These are phyloP conservation scores for Heliconius hewitsoni DNA, from an alignment of 1,140 invertebrate species.

Conservation along the genomic window DNA sequence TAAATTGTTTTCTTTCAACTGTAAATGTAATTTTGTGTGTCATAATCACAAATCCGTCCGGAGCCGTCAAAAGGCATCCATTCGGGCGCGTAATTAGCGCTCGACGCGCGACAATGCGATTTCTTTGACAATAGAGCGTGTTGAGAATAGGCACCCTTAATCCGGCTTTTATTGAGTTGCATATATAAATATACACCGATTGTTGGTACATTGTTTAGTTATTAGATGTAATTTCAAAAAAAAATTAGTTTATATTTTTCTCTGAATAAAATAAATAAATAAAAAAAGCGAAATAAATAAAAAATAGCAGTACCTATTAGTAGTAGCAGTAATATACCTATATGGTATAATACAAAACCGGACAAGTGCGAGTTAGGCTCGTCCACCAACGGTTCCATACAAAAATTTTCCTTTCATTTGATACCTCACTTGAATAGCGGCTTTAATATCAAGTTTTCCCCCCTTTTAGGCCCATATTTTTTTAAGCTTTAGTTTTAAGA, in stretches of 20 bases:
- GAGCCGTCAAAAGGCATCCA: constrained; percentile 53
- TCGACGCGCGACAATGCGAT: constrained; percentile 64
- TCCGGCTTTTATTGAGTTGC: constrained; percentile 55
- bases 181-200: constrained; percentile 18
- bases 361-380: too few species aligned
- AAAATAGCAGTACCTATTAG: background rate
- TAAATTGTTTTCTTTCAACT: background rate
- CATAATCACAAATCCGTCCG: constrained; percentile 46
- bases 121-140: constrained; percentile 58
- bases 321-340: too few species aligned
- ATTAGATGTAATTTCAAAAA: background rate
- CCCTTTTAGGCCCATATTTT: too few species aligned
- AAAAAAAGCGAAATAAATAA: background rate
- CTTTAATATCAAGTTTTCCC: too few species aligned
- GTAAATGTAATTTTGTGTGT: constrained; percentile 35
- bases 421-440: too few species aligned
- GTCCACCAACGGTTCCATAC: too few species aligned
- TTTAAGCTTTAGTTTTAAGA: too few species aligned
- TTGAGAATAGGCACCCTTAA: constrained; percentile 57
- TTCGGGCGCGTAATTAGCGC: constrained; percentile 71
- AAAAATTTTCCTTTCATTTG: too few species aligned
- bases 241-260: background rate
- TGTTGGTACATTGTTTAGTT: constrained; percentile 3
- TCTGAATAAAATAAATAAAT: background rate
- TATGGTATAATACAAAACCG: too few species aligned